Evolutionary conservation across 2,888 invertebrate genomes (phyloP).

Genomic region (Megastigmus dorsalis): DNA sequence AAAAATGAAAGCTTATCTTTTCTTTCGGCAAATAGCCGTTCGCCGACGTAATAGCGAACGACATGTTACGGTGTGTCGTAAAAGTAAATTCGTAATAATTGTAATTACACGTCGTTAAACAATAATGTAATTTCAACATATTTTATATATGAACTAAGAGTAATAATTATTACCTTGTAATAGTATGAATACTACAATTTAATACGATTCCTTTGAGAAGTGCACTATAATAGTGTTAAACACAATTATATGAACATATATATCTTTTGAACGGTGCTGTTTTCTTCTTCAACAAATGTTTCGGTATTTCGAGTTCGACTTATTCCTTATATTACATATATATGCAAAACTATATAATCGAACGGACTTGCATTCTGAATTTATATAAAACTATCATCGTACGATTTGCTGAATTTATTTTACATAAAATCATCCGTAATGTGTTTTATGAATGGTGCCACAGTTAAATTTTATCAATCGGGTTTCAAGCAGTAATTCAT

Average conservation of each 20-base stretch:
- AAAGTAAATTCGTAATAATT: slow-evolving; percentile 16
- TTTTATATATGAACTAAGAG: slow-evolving; percentile 6
- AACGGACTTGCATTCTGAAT: neutral
- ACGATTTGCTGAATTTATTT: too few species aligned
- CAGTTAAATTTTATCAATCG: too few species aligned
- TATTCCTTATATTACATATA: neutral
- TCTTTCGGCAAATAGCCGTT: neutral
- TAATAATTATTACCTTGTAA: slow-evolving; percentile 11
- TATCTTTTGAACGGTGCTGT: too few species aligned
- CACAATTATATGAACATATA: too few species aligned
- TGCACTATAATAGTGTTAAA: too few species aligned
- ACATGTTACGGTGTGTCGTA: neutral
- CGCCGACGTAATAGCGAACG: neutral
- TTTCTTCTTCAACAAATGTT: neutral
- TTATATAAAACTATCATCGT: neutral
- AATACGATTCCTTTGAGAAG: slow-evolving; percentile 13
- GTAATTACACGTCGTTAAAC: slow-evolving; percentile 14
- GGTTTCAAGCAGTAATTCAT: too few species aligned
- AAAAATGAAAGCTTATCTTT: slow-evolving; percentile 43
- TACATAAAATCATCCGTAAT: too few species aligned
- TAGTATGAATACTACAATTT: slow-evolving; percentile 27
- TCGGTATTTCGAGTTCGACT: neutral
- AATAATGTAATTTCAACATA: slow-evolving; percentile 23
- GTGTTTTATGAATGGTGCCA: too few species aligned
- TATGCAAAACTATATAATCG: neutral